These are phyloP conservation scores for Phengaris arion DNA, from an alignment of 2,888 invertebrate species.

Conservation along the genomic window DNA sequence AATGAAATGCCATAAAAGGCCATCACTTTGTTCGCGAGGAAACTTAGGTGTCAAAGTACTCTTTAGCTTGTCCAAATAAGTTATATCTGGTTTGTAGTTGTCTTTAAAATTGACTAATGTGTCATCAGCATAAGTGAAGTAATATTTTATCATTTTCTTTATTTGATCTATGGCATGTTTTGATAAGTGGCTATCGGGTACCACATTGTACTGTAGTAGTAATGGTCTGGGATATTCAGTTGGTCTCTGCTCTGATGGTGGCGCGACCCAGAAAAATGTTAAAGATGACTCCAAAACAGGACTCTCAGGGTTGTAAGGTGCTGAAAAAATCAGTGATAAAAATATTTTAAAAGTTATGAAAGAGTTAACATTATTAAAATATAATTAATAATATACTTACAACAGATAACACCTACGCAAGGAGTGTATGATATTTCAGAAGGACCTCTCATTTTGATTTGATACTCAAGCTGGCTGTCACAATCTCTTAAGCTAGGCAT, in stretches of 20 bases:
- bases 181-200: slow-evolving; percentile 89
- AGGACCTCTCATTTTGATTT: slow-evolving; percentile 95
- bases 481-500: slow-evolving; percentile 93
- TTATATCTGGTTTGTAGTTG: slow-evolving; percentile 84
- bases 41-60: slow-evolving; percentile 89
- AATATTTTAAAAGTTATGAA: slow-evolving; percentile 27
- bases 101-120: slow-evolving; percentile 74
- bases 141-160: slow-evolving; percentile 91
- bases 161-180: slow-evolving; percentile 92
- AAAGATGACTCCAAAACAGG: slow-evolving; percentile 89
- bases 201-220: slow-evolving; percentile 90
- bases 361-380: background rate
- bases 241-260: slow-evolving; percentile 95
- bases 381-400: slow-evolving; percentile 80
- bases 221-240: slow-evolving; percentile 96
- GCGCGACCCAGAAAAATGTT: slow-evolving; percentile 95
- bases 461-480: slow-evolving; percentile 95
- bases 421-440: slow-evolving; percentile 95
- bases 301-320: slow-evolving; percentile 90
- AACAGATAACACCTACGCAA: slow-evolving; percentile 94
- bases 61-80: slow-evolving; percentile 92
- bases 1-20: slow-evolving; percentile 88
- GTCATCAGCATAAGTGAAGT: slow-evolving; percentile 79
- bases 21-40: slow-evolving; percentile 88
- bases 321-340: slow-evolving; percentile 60